phyloP scores from a whole-genome alignment of 2,888 invertebrate species.

The Xanthorhoe spadicearia region DNA sequence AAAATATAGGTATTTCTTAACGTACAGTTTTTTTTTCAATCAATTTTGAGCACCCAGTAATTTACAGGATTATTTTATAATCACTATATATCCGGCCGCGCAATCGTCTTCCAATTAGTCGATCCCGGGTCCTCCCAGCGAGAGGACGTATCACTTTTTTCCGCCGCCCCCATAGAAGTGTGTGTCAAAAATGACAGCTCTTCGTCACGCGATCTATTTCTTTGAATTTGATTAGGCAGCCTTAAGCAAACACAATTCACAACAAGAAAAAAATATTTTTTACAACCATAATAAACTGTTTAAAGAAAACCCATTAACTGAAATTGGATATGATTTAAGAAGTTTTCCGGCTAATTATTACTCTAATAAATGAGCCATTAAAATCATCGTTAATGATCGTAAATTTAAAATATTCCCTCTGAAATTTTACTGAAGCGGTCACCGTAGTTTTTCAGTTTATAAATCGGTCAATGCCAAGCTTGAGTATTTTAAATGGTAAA shows the following conservation, averaged over 20 bases:
- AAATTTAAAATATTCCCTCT: slow-evolving; percentile 39
- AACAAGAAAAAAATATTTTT: neutral
- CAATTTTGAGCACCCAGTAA: no score
- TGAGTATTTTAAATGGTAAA: slow-evolving; percentile 66
- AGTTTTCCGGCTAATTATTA: slow-evolving; percentile 42
- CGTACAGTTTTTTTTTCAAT: no score
- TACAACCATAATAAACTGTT: slow-evolving; percentile 7
- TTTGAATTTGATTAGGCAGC: no score
- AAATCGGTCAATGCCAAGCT: slow-evolving; percentile 77
- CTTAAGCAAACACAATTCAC: neutral
- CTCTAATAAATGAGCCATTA: slow-evolving; percentile 44
- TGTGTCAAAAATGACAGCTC: no score
- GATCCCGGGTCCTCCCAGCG: no score
- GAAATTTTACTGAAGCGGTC: slow-evolving; percentile 34
- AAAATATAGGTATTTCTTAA: no score
- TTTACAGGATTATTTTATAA: no score
- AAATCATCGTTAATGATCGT: slow-evolving; percentile 40
- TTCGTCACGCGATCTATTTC: no score
- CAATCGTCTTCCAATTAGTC: no score
- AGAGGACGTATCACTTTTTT: no score
- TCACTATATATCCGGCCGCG: no score
- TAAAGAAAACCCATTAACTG: slow-evolving; percentile 30
- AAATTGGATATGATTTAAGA: slow-evolving; percentile 42
- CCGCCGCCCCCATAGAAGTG: no score
- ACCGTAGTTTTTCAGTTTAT: slow-evolving; percentile 61